Conservation (phyloP, 2,888 invertebrate species). For the Cerceris rybyensis region DNA sequence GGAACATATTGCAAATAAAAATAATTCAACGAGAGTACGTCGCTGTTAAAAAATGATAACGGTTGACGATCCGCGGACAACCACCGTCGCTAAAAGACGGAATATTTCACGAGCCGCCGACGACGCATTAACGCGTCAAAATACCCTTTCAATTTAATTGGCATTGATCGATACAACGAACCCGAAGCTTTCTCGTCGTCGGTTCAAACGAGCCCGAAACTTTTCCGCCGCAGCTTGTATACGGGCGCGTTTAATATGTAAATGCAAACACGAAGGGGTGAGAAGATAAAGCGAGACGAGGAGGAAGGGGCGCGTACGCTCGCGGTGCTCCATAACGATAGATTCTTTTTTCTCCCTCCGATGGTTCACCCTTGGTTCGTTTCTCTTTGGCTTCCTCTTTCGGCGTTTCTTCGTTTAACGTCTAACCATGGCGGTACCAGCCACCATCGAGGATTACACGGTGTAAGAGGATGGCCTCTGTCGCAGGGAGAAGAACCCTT, state of each 20-base stretch:
- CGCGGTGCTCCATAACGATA: slow-evolving; percentile 39
- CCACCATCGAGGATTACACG: slow-evolving; percentile 62
- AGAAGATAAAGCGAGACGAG: not conserved
- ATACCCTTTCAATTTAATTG: too few relatives aligned
- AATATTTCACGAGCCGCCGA: not conserved
- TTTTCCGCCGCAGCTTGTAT: slow-evolving; percentile 7
- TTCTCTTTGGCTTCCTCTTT: slow-evolving; percentile 49
- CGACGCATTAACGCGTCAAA: not conserved
- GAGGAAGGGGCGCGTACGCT: not conserved
- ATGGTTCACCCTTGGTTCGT: slow-evolving; percentile 13
- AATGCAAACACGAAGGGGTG: slow-evolving; percentile 30
- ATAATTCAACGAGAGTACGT: too few relatives aligned
- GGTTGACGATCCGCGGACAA: too few relatives aligned
- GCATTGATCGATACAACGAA: too few relatives aligned
- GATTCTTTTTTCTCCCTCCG: slow-evolving; percentile 35
- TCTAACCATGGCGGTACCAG: slow-evolving; percentile 45
- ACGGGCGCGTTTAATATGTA: slow-evolving; percentile 41
- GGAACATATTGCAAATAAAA: too few relatives aligned
- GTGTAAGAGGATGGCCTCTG: slow-evolving; percentile 58
- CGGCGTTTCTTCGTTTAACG: slow-evolving; percentile 53
- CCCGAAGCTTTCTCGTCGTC: too few relatives aligned
- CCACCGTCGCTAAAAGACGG: not conserved
- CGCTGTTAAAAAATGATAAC: too few relatives aligned
- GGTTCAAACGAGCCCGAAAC: too few relatives aligned
- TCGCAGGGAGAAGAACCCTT: slow-evolving; percentile 48